Evolutionary conservation across 2,888 invertebrate species (phyloP).

Genomic region (Disparrhopalites patrizii): DNA sequence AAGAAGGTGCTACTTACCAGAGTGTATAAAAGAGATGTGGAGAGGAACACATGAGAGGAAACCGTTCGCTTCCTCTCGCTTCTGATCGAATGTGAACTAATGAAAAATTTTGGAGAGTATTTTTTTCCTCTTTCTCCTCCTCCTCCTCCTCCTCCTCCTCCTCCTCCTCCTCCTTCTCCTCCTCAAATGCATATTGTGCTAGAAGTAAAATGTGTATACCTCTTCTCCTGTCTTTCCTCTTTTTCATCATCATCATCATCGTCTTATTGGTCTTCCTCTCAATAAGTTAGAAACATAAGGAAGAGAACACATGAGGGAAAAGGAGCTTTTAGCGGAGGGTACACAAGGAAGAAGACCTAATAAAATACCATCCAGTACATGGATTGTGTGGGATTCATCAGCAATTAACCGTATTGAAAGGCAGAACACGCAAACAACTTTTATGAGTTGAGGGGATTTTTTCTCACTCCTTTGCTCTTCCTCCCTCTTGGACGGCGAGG

Average conservation of each 20-base stretch:
- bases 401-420: conserved; percentile 10
- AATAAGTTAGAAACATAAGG: neutral
- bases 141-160: neutral
- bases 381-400: conserved; percentile 12
- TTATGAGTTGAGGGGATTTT: neutral
- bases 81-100: neutral
- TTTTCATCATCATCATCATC: too few relatives aligned
- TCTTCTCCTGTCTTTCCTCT: too few relatives aligned
- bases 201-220: too few relatives aligned
- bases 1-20: too few relatives aligned
- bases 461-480: neutral
- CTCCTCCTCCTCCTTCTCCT: neutral
- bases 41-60: too few relatives aligned
- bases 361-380: neutral
- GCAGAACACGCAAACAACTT: conserved; percentile 22
- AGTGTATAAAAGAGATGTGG: too few relatives aligned
- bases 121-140: neutral
- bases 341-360: neutral
- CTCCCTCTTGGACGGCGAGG: too few relatives aligned
- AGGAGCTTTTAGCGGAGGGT: neutral
- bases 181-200: neutral
- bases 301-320: neutral
- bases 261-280: too few relatives aligned
- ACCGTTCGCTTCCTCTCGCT: too few relatives aligned
- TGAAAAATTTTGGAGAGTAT: neutral